These are phyloP conservation scores for Moxostoma hubbsi DNA, from an alignment of 2,797 vertebrate genomes.

Conservation along the genomic window DNA sequence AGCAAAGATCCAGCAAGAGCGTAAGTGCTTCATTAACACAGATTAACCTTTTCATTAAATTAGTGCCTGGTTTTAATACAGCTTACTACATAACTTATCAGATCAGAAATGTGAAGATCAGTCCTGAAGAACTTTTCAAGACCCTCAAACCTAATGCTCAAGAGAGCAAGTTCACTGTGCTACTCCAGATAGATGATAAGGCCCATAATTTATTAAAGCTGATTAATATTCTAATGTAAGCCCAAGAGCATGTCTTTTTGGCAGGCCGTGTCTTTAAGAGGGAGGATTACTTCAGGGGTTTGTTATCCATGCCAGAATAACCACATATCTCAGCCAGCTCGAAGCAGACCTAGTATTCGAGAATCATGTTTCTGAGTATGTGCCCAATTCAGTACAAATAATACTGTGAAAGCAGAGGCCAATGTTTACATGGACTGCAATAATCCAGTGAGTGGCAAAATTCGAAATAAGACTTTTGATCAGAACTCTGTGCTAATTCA, in stretches of 20 bases:
- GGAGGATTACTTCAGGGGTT: constrained; percentile 35
- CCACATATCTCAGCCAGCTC: constrained; percentile 46
- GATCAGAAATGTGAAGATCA: constrained; percentile 10
- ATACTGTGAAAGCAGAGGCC: constrained; percentile 45
- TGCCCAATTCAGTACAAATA: constrained; percentile 58
- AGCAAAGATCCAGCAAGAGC: constrained; percentile 93
- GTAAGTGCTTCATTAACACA: constrained; percentile 83
- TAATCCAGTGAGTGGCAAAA: background rate
- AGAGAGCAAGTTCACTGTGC: constrained; percentile 20
- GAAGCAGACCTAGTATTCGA: constrained; percentile 54
- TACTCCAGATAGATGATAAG: constrained; percentile 19
- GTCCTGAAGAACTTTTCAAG: background rate
- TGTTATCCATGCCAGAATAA: constrained; percentile 25
- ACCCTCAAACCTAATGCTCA: constrained; percentile 3
- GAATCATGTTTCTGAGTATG: constrained; percentile 37
- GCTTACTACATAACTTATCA: constrained; percentile 23
- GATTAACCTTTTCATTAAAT: constrained; percentile 47
- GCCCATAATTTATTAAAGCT: constrained; percentile 34
- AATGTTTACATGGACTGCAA: background rate
- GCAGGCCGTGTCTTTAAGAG: constrained; percentile 31
- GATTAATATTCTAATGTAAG: constrained; percentile 39
- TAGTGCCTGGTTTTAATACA: constrained; percentile 11
- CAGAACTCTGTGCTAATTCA: too few relatives aligned
- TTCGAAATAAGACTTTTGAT: too few relatives aligned
- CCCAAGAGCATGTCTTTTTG: constrained; percentile 32